Base-by-base conservation (phyloP, 2,113 vertebrate species). In the Oriolus oriolus region DNA sequence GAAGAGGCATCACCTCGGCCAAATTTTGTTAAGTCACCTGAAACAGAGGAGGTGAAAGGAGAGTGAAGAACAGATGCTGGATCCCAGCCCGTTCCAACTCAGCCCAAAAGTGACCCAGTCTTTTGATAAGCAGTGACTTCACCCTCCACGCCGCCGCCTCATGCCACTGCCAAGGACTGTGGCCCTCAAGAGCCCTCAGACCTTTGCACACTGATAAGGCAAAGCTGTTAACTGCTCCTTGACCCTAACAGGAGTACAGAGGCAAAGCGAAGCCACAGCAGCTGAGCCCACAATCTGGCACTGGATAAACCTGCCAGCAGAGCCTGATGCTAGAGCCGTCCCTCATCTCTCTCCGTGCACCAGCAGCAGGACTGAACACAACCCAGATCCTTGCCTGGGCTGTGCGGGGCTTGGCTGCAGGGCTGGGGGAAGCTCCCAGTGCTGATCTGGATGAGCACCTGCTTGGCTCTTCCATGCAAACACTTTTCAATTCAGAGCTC, bases 1-100 rank as follows among this genome's bases (percentile, higher is more conserved):
- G 99, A 99, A 7, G 99, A 99, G 23, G 99, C 98, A 18, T 99
- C 99, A 16, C 98, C 99, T 24, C 99, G 99, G 83, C 99, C 98
- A 8, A 99, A 99, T 95, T 99, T 99, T 5, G 99, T 98, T 95
- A 99, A 97, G 89, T 99, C 99, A 23, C 99, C 99, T 98, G 96
- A 47, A 87, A 91, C 1, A 18, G 15, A 33, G 17, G 84, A 50
- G 60, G 53, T 6, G 19, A 21, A 30, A 49, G 27, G 18, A 60
- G 53, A 27, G 6, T 53, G 35, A 75, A 24, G 45, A 49, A 61
- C 7, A 30, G 7, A 8, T 6, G 13, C 2, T 42, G 31, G 21
- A 47, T 19, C 27, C 35, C 5, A 30, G 41, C 39, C 16, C 1
- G 0, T 6, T 63, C 7, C 2, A 35, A 56, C 75, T 75, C 71